Evolutionary conservation across 1,140 invertebrate genomes (phyloP).

Genomic region (Drosophila willistoni): DNA sequence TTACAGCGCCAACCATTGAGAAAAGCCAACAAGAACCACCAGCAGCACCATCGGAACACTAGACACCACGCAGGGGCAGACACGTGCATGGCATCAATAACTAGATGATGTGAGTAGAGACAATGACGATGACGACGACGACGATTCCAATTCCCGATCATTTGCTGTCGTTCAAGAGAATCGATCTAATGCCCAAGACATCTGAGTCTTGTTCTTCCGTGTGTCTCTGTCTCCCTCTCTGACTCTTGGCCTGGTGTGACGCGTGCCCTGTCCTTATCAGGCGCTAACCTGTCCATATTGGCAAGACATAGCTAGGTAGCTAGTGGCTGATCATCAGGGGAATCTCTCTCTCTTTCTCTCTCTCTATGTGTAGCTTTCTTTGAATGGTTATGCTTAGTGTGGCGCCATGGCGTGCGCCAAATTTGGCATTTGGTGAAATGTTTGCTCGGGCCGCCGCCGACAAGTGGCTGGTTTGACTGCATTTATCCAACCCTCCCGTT

Average conservation of each 20-base stretch:
- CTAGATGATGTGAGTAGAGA: constrained; percentile 30
- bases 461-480: constrained; percentile 26
- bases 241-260: constrained; percentile 20
- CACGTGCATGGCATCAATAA: constrained; percentile 69
- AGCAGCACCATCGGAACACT: constrained; percentile 18
- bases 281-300: constrained; percentile 77
- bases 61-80: constrained; percentile 41
- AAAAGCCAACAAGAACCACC: constrained; percentile 47
- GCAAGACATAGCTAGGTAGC: constrained; percentile 21
- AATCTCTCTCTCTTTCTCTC: not conserved
- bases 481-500: constrained; percentile 40
- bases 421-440: constrained; percentile 76
- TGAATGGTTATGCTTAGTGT: constrained; percentile 52
- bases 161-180: constrained; percentile 71
- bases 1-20: constrained; percentile 63
- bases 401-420: constrained; percentile 76
- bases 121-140: constrained; percentile 23
- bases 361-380: not conserved
- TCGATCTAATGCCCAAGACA: constrained; percentile 61
- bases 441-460: constrained; percentile 48
- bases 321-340: constrained; percentile 46
- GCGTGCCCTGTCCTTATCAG: constrained; percentile 74
- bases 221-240: constrained; percentile 45
- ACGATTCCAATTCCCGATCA: constrained; percentile 61
- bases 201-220: constrained; percentile 71